phyloP scores from a whole-genome alignment of 2,797 vertebrate species.

The Tinamus major region DNA sequence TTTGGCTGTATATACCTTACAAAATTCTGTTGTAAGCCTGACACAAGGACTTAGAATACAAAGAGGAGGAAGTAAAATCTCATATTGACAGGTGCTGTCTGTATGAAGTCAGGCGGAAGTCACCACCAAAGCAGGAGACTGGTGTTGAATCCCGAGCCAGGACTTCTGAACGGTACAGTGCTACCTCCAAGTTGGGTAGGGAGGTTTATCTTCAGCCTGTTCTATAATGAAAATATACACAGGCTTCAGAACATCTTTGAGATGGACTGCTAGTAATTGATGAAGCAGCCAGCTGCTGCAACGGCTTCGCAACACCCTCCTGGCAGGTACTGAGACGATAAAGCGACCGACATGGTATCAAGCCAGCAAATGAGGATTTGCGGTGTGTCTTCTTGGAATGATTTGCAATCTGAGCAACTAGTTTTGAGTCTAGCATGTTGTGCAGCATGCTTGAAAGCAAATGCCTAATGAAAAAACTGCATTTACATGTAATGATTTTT shows the following conservation, averaged over 20 bases:
- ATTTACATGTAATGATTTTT: not conserved
- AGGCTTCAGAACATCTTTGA: slow-evolving; percentile 35
- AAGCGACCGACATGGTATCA: slow-evolving; percentile 21
- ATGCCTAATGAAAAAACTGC: not conserved
- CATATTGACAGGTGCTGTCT: not conserved
- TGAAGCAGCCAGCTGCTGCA: slow-evolving; percentile 31
- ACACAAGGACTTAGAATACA: not conserved
- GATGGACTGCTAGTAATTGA: slow-evolving; percentile 56
- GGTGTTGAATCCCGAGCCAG: not conserved
- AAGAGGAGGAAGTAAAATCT: not conserved
- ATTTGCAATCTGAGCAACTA: not conserved
- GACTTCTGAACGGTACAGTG: not conserved
- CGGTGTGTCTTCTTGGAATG: not conserved
- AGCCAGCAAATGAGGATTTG: not conserved
- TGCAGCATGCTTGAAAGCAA: not conserved
- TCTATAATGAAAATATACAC: slow-evolving; percentile 34
- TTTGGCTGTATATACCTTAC: not conserved
- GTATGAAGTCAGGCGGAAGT: not conserved
- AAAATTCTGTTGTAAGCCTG: not conserved
- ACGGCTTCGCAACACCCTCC: slow-evolving; percentile 43
- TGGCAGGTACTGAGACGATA: slow-evolving; percentile 4
- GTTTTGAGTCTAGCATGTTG: not conserved
- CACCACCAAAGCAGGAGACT: not conserved
- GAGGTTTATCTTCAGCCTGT: slow-evolving; percentile 9
- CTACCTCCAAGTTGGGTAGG: not conserved